phyloP scores from a whole-genome alignment of 2,797 vertebrate species.

The Eremophila alpestris region DNA sequence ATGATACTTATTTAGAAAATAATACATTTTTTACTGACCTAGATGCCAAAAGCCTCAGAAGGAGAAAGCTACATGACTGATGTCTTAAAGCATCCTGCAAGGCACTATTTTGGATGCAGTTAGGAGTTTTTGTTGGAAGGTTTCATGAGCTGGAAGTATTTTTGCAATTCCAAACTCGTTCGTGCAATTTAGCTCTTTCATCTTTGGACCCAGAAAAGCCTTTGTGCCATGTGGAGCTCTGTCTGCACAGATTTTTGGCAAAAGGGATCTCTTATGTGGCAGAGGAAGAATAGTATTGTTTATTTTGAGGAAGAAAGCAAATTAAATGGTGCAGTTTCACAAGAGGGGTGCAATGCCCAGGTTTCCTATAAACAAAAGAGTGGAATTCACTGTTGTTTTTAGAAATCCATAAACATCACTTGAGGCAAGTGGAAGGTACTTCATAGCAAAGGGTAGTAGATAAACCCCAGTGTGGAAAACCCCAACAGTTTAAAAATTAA shows the following conservation, averaged over 20 bases:
- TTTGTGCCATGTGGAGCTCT: neutral
- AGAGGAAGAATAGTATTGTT: neutral
- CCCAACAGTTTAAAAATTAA: neutral
- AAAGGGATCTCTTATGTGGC: neutral
- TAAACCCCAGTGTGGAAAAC: neutral
- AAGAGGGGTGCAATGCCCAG: neutral
- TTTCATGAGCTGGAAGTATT: neutral
- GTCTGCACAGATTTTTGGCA: neutral
- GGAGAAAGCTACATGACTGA: slow-evolving; percentile 62
- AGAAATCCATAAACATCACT: neutral
- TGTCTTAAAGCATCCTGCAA: neutral
- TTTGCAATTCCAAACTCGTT: neutral
- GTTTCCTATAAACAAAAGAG: neutral
- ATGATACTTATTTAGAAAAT: slow-evolving; percentile 50
- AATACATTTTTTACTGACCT: slow-evolving; percentile 60
- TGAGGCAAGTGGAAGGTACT: neutral
- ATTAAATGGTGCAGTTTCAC: neutral
- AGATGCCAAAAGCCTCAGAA: slow-evolving; percentile 61
- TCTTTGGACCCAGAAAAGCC: neutral
- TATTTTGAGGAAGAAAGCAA: neutral
- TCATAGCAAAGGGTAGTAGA: neutral
- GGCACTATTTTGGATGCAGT: neutral
- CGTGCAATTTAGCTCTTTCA: rapidly evolving
- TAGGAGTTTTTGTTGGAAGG: neutral
- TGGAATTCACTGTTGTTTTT: neutral